These are phyloP conservation scores for Pseudomyrmex gracilis DNA, from an alignment of 1,140 invertebrate genomes.

Conservation along the genomic window DNA sequence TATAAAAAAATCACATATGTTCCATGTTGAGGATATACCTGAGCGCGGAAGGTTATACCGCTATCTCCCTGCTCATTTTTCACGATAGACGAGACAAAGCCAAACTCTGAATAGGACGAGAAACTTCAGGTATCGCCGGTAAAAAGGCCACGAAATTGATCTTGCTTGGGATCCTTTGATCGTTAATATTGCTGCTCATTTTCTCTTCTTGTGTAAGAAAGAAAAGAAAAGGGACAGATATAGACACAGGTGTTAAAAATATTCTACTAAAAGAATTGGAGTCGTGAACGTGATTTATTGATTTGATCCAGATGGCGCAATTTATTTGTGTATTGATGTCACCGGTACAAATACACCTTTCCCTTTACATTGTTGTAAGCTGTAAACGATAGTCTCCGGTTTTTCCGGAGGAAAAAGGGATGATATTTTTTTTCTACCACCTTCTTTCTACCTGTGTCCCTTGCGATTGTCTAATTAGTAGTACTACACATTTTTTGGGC, in stretches of 20 bases:
- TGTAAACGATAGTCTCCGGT: slow-evolving; percentile 71
- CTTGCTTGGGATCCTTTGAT: background rate
- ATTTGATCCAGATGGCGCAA: slow-evolving; percentile 70
- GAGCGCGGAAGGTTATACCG: background rate
- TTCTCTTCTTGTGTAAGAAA: slow-evolving; percentile 10
- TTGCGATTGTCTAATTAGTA: slow-evolving; percentile 63
- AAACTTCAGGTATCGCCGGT: slow-evolving; percentile 41
- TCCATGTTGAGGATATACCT: background rate
- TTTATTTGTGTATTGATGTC: slow-evolving; percentile 68
- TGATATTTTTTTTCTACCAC: background rate
- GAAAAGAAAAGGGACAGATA: background rate
- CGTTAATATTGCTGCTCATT: slow-evolving; percentile 38
- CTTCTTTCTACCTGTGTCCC: slow-evolving; percentile 61
- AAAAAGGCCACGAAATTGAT: slow-evolving; percentile 29
- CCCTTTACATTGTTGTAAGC: slow-evolving; percentile 65
- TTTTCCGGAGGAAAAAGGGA: slow-evolving; percentile 1
- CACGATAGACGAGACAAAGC: slow-evolving; percentile 32
- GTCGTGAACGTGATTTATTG: slow-evolving; percentile 5
- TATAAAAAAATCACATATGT: background rate
- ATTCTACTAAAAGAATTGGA: slow-evolving; percentile 35
- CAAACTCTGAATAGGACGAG: slow-evolving; percentile 16
- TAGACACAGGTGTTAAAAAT: slow-evolving; percentile 60
- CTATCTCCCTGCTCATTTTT: background rate
- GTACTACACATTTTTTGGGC: background rate
- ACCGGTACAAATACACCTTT: slow-evolving; percentile 76